These are phyloP conservation scores for Oncorhynchus tshawytscha DNA, from an alignment of 2,113 vertebrate genomes.

Conservation along the genomic window DNA sequence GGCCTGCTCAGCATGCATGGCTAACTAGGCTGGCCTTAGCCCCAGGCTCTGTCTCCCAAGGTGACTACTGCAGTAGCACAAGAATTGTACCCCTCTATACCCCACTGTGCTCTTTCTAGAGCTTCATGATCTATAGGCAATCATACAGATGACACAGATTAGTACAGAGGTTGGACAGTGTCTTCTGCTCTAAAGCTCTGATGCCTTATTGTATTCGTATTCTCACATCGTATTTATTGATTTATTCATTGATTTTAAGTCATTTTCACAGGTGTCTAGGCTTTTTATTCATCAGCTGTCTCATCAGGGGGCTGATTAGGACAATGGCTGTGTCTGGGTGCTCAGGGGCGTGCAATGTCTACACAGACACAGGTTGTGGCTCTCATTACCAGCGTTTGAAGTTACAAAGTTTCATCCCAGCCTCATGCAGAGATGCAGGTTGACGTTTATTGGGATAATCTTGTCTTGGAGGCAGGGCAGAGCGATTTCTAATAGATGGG, in stretches of 20 bases:
- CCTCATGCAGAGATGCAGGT: background rate
- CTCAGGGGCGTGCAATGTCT: background rate
- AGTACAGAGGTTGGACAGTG: no score
- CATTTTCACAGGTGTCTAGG: no score
- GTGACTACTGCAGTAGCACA: conserved; percentile 46
- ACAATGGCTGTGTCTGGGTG: background rate
- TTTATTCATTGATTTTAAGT: no score
- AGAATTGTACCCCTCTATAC: background rate
- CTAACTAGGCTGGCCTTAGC: conserved; percentile 68
- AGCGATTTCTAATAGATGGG: no score
- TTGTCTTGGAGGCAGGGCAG: no score
- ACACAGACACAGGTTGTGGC: background rate
- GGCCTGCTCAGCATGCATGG: conserved; percentile 63
- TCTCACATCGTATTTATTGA: no score
- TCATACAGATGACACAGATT: no score
- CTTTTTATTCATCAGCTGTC: background rate
- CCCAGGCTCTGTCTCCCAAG: conserved; percentile 64
- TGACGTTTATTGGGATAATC: no score
- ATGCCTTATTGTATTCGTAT: no score
- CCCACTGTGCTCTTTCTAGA: background rate
- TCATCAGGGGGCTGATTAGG: background rate
- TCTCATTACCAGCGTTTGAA: background rate
- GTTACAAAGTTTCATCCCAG: background rate
- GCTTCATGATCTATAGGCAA: no score
- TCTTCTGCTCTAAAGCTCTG: no score